Percentiles rank a stretch among this genome's conserved stretches.
Conservation (phyloP, 2,888 invertebrate genomes). For the Patella pellucida region DNA sequence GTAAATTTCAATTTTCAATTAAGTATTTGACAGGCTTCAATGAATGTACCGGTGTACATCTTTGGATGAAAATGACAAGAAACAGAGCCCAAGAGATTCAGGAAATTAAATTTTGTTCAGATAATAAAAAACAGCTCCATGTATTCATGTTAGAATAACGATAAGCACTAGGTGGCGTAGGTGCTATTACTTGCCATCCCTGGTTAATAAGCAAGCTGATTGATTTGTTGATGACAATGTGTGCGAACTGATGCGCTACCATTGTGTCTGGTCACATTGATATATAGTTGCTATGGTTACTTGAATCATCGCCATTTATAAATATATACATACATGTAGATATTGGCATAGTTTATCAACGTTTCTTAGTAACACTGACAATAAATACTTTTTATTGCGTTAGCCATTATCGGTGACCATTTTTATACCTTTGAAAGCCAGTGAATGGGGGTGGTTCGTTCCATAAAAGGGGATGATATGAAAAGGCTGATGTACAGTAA, state of each 20-base stretch:
- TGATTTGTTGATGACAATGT: neutral
- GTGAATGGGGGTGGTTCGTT: slow-evolving; percentile 16
- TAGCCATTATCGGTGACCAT: neutral
- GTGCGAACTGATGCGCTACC: neutral
- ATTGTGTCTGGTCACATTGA: slow-evolving; percentile 10
- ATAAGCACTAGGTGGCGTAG: neutral
- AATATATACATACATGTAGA: neutral
- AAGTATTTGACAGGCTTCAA: too few species aligned
- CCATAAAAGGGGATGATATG: too few species aligned
- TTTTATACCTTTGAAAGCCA: too few species aligned
- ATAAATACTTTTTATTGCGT: slow-evolving; percentile 22
- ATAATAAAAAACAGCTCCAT: neutral
- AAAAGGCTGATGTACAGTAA: neutral
- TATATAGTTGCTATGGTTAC: slow-evolving; percentile 24
- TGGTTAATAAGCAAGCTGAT: neutral
- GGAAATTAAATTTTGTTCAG: too few species aligned
- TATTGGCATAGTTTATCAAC: slow-evolving; percentile 24
- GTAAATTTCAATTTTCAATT: too few species aligned
- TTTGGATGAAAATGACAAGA: too few species aligned
- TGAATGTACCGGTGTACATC: too few species aligned
- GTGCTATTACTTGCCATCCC: neutral
- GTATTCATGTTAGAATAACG: too few species aligned
- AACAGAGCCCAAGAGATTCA: too few species aligned
- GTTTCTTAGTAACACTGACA: slow-evolving; percentile 21
- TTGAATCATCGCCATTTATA: slow-evolving; percentile 11